Evolutionary conservation across 2,888 invertebrate genomes (phyloP).

Genomic region (Cyrtodaria siliqua): DNA sequence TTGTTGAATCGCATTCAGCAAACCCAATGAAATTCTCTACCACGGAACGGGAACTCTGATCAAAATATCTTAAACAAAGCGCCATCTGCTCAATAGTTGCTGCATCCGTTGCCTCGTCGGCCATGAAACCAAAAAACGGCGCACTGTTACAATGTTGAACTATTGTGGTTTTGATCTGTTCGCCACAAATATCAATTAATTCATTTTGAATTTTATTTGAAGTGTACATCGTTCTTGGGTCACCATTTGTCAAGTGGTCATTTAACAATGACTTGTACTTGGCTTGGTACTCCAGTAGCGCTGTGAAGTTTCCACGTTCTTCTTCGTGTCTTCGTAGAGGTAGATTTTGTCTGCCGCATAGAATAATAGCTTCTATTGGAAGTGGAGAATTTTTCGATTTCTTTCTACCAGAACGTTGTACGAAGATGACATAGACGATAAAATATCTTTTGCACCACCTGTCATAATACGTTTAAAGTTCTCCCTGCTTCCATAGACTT

Average conservation of each 20-base stretch:
- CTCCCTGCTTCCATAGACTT: no score
- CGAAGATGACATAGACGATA: no score
- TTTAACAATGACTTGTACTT: slow-evolving; percentile 4
- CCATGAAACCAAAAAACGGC: slow-evolving; percentile 25
- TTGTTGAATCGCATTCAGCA: slow-evolving; percentile 37
- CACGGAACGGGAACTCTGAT: background rate
- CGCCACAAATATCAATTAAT: slow-evolving; percentile 18
- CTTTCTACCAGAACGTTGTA: no score
- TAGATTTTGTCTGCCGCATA: slow-evolving; percentile 35
- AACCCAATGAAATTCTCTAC: slow-evolving; percentile 36
- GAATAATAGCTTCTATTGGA: slow-evolving; percentile 29
- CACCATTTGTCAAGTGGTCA: slow-evolving; percentile 4
- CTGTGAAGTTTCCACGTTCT: no score
- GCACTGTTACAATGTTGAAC: slow-evolving; percentile 14
- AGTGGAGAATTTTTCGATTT: slow-evolving; percentile 11
- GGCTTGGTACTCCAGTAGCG: background rate
- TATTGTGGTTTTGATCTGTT: slow-evolving; percentile 1
- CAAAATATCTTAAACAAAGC: slow-evolving; percentile 22
- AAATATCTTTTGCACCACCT: no score
- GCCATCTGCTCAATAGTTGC: slow-evolving; percentile 42
- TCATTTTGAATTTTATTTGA: slow-evolving; percentile 17
- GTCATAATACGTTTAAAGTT: no score
- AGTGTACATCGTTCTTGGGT: background rate
- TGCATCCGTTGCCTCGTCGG: slow-evolving; percentile 31
- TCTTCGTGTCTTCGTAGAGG: slow-evolving; percentile 28